Evolutionary conservation across 2,113 vertebrate genomes (phyloP), one percentile per base, ranked within the genome.

Genomic region (Colossoma macropomum): DNA sequence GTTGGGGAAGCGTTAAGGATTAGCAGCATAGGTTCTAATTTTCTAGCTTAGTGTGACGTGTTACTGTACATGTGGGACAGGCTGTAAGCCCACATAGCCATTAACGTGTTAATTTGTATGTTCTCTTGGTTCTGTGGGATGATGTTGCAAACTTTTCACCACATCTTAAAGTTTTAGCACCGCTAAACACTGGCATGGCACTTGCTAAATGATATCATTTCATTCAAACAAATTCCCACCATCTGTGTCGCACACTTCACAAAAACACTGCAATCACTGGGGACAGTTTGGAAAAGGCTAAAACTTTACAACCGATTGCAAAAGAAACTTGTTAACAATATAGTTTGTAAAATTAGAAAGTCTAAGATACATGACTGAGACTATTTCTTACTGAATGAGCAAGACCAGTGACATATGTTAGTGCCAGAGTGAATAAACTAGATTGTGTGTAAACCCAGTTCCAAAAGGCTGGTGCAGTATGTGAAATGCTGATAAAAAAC

Each of bases 31-130:
- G 63, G 62, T 65, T 65, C 72, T 77, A 48, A 56, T 59, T 69
- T 52, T 52, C 71, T 81, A 9, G 21, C 54, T 80, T 68, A 54
- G 32, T 21, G 11, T 13, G 25, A 56, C 41, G 76, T n/a, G 41
- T 87, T 85, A 71, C 59, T 63, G 80, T 75, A 45, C 25, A 10
- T 76, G 76, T 19, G 77, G 81, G 54, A 71, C 1, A 38, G 34
- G 32, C 75, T 19, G 52, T 75, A 17, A 82, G 27, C 63, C 78
- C 72, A 62, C 50, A 80, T 23, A 54, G 30, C 15, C 30, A 25
- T 48, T 76, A 72, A 80, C 52, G 68, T 72, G 28, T 66, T 86
- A 4, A 76, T 77, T 86, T 83, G 77, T 79, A 73, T 72, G 65
- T 80, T 66, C 50, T 21, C 82, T 56, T 56, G 27, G 54, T 77